These are phyloP conservation scores for Drosophila nigritarsus DNA, from an alignment of 2,888 invertebrate genomes.

Conservation along the genomic window DNA sequence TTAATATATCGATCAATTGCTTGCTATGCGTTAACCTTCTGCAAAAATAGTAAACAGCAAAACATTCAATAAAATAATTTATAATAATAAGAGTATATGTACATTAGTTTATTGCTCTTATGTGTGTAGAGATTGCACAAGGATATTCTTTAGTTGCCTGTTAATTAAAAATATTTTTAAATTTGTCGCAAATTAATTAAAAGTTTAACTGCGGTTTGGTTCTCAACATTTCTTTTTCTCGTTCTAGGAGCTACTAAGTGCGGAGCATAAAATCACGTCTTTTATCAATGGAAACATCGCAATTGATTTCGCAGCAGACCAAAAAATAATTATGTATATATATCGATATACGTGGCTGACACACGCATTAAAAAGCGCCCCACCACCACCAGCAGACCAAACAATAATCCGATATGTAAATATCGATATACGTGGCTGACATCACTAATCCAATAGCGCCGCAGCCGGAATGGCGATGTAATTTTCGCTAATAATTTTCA, in stretches of 20 bases:
- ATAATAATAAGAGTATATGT: background rate
- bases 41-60: background rate
- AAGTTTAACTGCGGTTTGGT: too few relatives aligned
- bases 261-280: too few relatives aligned
- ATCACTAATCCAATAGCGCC: slow-evolving; percentile 54
- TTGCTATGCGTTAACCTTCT: background rate
- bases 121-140: background rate
- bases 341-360: slow-evolving; percentile 37
- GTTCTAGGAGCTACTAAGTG: too few relatives aligned
- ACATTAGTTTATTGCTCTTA: background rate
- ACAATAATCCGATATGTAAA: background rate
- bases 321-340: background rate
- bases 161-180: too few relatives aligned
- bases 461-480: slow-evolving; percentile 60
- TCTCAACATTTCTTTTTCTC: too few relatives aligned
- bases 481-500: slow-evolving; percentile 56
- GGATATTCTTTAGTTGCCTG: too few relatives aligned
- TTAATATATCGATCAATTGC: background rate
- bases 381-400: background rate
- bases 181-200: too few relatives aligned
- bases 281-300: slow-evolving; percentile 11
- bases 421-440: slow-evolving; percentile 40
- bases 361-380: slow-evolving; percentile 37
- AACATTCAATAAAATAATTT: background rate
- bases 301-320: background rate